Percentiles rank a stretch among this genome's conserved stretches.
phyloP scores from a whole-genome alignment of 2,888 invertebrate genomes.

The Caenorhabditis sp. region DNA sequence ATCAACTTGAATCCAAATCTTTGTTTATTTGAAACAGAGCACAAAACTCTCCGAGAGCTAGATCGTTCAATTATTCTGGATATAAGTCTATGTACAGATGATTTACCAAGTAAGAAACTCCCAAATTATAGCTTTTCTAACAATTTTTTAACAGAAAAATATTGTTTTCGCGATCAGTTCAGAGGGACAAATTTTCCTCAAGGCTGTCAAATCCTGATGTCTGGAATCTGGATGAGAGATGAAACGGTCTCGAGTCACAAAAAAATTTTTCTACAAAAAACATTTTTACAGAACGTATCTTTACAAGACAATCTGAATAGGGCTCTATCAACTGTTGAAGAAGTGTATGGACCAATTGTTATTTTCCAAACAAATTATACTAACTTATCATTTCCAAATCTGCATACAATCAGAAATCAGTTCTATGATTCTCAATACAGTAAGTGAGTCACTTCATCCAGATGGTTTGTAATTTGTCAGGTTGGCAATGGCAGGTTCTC shows the following conservation, averaged over 20 bases:
- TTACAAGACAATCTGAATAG: slow-evolving; percentile 17
- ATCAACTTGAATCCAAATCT: not conserved
- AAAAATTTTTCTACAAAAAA: too few relatives aligned
- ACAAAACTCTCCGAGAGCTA: not conserved
- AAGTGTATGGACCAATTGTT: slow-evolving; percentile 30
- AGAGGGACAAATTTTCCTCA: slow-evolving; percentile 6
- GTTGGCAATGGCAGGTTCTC: slow-evolving; percentile 27
- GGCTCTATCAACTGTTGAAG: slow-evolving; percentile 31
- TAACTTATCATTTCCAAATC: slow-evolving; percentile 37
- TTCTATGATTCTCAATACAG: slow-evolving; percentile 19
- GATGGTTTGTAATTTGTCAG: too few relatives aligned
- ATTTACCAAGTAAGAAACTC: not conserved
- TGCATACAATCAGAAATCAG: slow-evolving; percentile 26
- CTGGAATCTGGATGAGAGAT: slow-evolving; percentile 25
- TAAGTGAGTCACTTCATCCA: too few relatives aligned
- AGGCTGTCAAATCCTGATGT: slow-evolving; percentile 23
- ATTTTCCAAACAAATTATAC: slow-evolving; percentile 33
- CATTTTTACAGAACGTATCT: slow-evolving; percentile 11
- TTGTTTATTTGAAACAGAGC: slow-evolving; percentile 10
- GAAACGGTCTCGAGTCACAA: not conserved
- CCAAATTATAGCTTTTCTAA: too few relatives aligned
- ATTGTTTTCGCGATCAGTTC: slow-evolving; percentile 10
- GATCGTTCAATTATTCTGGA: slow-evolving; percentile 3
- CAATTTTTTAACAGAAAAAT: slow-evolving; percentile 14
- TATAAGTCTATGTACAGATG: not conserved